Percentiles rank a stretch among this genome's conserved stretches.
phyloP scores from a whole-genome alignment of 2,113 vertebrate species.

The Stegostoma tigrinum region DNA sequence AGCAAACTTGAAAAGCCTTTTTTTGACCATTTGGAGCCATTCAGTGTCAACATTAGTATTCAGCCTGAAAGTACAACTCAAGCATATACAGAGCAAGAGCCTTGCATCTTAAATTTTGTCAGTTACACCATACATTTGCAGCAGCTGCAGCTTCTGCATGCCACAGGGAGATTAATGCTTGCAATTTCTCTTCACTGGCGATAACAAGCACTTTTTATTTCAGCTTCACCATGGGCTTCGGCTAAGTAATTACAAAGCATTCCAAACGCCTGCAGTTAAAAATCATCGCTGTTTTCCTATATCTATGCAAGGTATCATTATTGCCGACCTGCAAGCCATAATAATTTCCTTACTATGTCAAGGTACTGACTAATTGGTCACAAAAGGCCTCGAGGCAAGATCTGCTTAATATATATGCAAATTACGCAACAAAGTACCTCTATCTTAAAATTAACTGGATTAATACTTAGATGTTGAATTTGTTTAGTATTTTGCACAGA shows the following conservation, averaged over 20 bases:
- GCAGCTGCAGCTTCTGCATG: background rate
- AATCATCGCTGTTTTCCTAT: background rate
- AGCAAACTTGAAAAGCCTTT: background rate
- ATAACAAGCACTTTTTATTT: constrained; percentile 7
- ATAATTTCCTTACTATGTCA: background rate
- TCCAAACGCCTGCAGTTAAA: background rate
- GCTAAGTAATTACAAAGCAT: background rate
- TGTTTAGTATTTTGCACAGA: background rate
- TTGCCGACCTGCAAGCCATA: background rate
- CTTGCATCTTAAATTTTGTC: background rate
- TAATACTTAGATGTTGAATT: background rate
- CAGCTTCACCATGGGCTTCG: background rate
- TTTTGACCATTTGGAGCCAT: background rate
- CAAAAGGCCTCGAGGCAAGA: background rate
- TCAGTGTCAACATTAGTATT: background rate
- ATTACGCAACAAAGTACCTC: background rate
- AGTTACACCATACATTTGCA: background rate
- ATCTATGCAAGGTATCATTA: background rate
- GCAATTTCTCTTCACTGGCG: background rate
- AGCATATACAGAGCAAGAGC: too few species aligned
- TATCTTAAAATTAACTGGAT: background rate
- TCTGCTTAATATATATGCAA: background rate
- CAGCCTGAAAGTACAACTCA: background rate
- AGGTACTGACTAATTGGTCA: background rate
- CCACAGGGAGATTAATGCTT: background rate